Evolutionary conservation across 2,888 invertebrate genomes (phyloP), one percentile per base, ranked within the genome.

Genomic region (Cephus pygmeus): DNA sequence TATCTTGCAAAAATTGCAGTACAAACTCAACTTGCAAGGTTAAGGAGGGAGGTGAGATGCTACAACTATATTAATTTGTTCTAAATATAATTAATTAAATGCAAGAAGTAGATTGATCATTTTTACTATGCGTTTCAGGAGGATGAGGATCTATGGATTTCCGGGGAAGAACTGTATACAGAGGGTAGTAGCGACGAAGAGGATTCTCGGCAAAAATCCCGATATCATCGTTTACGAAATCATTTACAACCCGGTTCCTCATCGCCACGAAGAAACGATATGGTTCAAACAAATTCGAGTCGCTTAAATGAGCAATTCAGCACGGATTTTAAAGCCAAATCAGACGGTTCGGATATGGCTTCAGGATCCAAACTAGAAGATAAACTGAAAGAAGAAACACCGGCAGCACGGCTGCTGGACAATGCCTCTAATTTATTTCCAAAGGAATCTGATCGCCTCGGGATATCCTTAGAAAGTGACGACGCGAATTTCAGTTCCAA

Each of bases 81-180:
- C 9, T 69, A 35, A 30, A 34, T 56, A 56, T 56, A 56, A 56
- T 2, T 56, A 1, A 56, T 23, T 56, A 23, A n/a, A 12, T 34
- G 6, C 6, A 6, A 74, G 12, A 74, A 34, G 31, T 6, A 23
- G 12, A 68, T 36, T 69, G 15, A 23, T 35, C 34, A n/a, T 69
- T 56, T 82, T 78, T 79, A 35, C 56, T 56, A 6, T 56, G 56
- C 15, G 79, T 77, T 81, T 1, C 81, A 92, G 92, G 92, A 92
- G 77, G 92, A 92, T 73, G 92, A 92, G 75, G 92, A 92, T 68
- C 86, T 90, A 69, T 92, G 92, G 92, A 92, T 92, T 77, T 92
- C 92, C 4, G 92, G 92, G n/a, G 92, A 92, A 84, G 92, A 92
- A 82, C 83, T 92, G n/a, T 90, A 90, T 80, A 92, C 92, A 15